Evolutionary conservation across 1,140 invertebrate genomes (phyloP), one percentile per base, ranked within the genome.

Genomic region (Caenorhabditis brenneri): DNA sequence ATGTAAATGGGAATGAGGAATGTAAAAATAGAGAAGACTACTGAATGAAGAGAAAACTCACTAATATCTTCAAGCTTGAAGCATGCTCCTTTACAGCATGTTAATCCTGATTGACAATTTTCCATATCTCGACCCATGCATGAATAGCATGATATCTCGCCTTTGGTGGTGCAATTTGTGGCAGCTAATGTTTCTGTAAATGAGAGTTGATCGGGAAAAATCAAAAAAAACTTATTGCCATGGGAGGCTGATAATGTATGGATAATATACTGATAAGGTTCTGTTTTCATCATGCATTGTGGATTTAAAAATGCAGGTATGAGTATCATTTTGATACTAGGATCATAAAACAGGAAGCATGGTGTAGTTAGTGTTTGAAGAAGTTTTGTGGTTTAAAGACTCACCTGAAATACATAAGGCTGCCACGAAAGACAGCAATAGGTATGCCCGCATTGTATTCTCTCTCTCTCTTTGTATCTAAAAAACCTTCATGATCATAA

Each of bases 81-180:
- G 65, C 86, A 87, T n/a, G 85, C 74, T 79, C 86, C 86, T 58
- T 87, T 87, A 74, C 86, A 87, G 58, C 86, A 87, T 4, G 78
- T 60, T 19, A 69, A 16, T 36, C 86, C 86, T 10, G 36, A 80
- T 24, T 86, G 58, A 49, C 86, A 87, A 16, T 86, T 83, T 22
- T 65, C 65, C 81, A 84, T 60, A 49, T 87, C 86, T 16, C 86
- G 79, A 22, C 86, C 86, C 86, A 87, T 87, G 36, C 86, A 87
- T 0, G 86, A 85, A 33, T 80, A 87, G 42, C 83, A 86, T 3
- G 65, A 55, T 2, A 83, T 74, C 65, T 74, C 65, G 36, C 36
- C 33, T 74, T 74, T 74, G 7, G n/a, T 42, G 1, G 65, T 12
- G 29, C 65, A 74, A 24, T 74, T 74, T 12, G 65, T 74, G 0